phyloP scores from a whole-genome alignment of 2,113 vertebrate species.

The Etheostoma cragini region DNA sequence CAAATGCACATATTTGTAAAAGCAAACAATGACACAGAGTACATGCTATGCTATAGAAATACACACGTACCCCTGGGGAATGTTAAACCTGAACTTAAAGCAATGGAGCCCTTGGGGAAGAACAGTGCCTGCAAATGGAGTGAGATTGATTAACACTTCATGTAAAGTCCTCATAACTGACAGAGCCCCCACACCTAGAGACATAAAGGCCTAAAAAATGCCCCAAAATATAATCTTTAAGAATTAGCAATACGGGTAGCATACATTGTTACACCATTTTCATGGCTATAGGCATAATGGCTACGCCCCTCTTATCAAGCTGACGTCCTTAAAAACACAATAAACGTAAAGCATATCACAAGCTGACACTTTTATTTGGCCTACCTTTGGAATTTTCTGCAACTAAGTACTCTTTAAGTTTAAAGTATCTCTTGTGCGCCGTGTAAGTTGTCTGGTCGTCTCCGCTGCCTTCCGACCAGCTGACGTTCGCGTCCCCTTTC shows the following conservation, averaged over 20 bases:
- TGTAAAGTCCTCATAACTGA: not conserved
- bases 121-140: slow-evolving; percentile 51
- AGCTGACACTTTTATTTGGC: not conserved
- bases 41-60: not conserved
- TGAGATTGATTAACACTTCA: not conserved
- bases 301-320: not conserved
- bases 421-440: slow-evolving; percentile 65
- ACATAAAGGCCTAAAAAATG: no score
- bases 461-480: slow-evolving; percentile 42
- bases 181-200: not conserved
- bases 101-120: slow-evolving; percentile 64
- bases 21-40: not conserved
- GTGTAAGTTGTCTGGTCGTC: not conserved
- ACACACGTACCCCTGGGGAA: slow-evolving; percentile 72
- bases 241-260: no score
- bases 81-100: slow-evolving; percentile 68
- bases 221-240: no score
- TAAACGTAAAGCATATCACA: not conserved
- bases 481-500: slow-evolving; percentile 63
- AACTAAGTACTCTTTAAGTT: slow-evolving; percentile 69
- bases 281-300: no score
- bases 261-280: no score
- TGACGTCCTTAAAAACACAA: not conserved
- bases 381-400: slow-evolving; percentile 46
- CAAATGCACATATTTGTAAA: not conserved